Evolutionary conservation across 2,888 invertebrate species (phyloP).

Genomic region (Sinodicranocentrus sp.): DNA sequence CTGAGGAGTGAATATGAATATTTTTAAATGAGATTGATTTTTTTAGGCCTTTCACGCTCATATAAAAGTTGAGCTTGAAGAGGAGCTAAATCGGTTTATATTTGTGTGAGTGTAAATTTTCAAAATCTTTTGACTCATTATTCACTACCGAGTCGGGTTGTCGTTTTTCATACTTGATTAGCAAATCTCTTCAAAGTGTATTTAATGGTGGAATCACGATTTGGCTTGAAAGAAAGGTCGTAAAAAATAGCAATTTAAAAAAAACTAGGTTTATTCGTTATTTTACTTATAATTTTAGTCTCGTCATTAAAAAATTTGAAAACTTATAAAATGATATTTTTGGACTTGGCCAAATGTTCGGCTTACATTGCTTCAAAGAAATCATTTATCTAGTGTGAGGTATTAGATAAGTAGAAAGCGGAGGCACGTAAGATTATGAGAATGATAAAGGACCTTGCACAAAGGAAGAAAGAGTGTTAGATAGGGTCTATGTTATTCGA

Average conservation of each 20-base stretch:
- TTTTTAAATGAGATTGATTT: constrained; percentile 7
- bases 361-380: no score
- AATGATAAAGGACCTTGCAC: background rate
- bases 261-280: no score
- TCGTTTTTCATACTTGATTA: constrained; percentile 61
- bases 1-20: constrained; percentile 37
- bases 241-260: no score
- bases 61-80: no score
- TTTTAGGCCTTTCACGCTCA: background rate
- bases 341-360: background rate
- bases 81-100: background rate
- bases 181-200: no score
- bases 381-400: background rate
- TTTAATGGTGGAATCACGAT: no score
- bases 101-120: constrained; percentile 14
- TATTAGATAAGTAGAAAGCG: background rate
- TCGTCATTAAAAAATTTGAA: no score
- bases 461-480: constrained; percentile 8
- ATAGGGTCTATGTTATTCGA: no score
- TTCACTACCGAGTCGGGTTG: constrained; percentile 22
- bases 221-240: no score
- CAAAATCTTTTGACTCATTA: constrained; percentile 42
- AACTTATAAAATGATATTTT: no score
- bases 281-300: no score
- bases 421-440: background rate